These are phyloP conservation scores for Periophthalmodon schlosseri DNA, from an alignment of 2,113 vertebrate genomes.

Conservation along the genomic window DNA sequence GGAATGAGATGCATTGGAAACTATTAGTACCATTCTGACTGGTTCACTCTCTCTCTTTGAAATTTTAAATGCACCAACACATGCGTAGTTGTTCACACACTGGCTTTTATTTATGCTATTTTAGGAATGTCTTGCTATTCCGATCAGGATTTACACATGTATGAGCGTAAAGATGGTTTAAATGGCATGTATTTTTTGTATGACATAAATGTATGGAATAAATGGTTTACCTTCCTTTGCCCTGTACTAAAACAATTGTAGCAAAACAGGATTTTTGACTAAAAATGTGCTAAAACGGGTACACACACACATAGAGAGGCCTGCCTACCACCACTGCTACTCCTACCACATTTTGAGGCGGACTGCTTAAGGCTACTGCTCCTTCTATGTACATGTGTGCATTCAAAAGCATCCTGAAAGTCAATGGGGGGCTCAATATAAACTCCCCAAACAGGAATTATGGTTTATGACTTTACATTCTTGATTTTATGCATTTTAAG, in stretches of 20 bases:
- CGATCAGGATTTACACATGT: conserved; percentile 9
- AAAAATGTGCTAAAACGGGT: not conserved
- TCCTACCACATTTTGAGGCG: not conserved
- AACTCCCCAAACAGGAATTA: conserved; percentile 61
- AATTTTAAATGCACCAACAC: conserved; percentile 39
- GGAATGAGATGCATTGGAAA: conserved; percentile 69
- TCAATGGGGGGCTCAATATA: conserved; percentile 69
- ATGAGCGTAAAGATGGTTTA: not conserved
- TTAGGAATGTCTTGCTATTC: conserved; percentile 14
- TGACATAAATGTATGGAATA: no score
- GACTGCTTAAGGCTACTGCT: conserved; percentile 36
- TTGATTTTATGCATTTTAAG: conserved; percentile 73
- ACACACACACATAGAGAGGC: not conserved
- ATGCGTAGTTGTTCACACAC: conserved; percentile 5
- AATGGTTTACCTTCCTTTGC: no score
- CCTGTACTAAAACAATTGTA: no score
- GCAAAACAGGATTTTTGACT: no score
- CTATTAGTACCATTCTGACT: conserved; percentile 51
- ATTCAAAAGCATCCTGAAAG: conserved; percentile 66
- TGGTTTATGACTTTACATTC: conserved; percentile 74
- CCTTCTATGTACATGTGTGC: conserved; percentile 31
- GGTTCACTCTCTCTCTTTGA: conserved; percentile 22
- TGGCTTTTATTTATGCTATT: conserved; percentile 7
- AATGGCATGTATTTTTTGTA: no score
- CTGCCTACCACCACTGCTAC: not conserved